Percentiles rank a stretch among this genome's conserved stretches.
phyloP scores from a whole-genome alignment of 2,797 vertebrate genomes.

The Sparus aurata region DNA sequence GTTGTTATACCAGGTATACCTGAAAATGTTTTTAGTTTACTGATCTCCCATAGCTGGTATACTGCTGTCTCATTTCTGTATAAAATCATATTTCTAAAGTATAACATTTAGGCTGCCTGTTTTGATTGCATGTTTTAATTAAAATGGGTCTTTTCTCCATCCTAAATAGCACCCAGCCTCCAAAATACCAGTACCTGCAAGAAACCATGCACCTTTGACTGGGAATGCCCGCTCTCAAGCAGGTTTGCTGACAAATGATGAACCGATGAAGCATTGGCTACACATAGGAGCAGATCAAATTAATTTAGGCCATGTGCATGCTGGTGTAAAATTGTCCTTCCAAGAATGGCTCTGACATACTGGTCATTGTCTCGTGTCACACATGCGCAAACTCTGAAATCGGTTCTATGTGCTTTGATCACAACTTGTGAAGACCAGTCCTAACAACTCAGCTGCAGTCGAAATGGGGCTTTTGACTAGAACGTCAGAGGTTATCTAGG shows the following conservation, averaged over 20 bases:
- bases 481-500: background rate
- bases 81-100: background rate
- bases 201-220: conserved; percentile 50
- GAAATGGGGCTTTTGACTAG: background rate
- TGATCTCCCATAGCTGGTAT: background rate
- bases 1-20: background rate
- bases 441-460: background rate
- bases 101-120: background rate
- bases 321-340: background rate
- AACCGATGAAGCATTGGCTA: background rate
- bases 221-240: conserved; percentile 32
- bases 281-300: background rate
- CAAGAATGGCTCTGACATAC: background rate
- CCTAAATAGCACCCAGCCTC: conserved; percentile 44
- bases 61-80: background rate
- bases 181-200: conserved; percentile 57
- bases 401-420: background rate
- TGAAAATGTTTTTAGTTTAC: background rate
- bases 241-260: conserved; percentile 37
- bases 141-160: conserved; percentile 1
- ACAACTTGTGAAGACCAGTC: background rate
- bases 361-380: background rate
- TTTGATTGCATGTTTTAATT: background rate
- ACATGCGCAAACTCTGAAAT: background rate
- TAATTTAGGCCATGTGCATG: background rate